phyloP scores from a whole-genome alignment of 2,888 invertebrate genomes.

The Eretmocerus hayati region DNA sequence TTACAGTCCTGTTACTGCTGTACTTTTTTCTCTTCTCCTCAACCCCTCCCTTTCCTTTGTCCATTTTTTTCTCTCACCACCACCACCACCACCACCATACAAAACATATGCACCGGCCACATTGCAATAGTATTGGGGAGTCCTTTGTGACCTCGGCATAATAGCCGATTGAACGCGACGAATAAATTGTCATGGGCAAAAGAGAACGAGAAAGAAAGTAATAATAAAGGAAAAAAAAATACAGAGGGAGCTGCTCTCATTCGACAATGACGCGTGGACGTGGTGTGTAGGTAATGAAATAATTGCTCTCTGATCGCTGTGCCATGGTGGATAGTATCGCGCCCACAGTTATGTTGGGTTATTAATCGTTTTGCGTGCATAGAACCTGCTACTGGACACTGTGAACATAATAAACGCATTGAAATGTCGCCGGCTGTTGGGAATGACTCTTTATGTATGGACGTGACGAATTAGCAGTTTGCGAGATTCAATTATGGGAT shows the following conservation, averaged over 20 bases:
- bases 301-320: constrained; percentile 11
- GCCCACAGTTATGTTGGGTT: too few species aligned
- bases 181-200: constrained; percentile 10
- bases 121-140: constrained; percentile 13
- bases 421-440: too few species aligned
- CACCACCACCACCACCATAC: constrained; percentile 5
- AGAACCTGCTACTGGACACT: too few species aligned
- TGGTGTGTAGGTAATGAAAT: constrained; percentile 11
- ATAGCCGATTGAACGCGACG: constrained; percentile 7
- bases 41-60: not conserved
- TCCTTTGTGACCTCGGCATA: constrained; percentile 19
- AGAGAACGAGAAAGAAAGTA: not conserved
- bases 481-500: too few species aligned
- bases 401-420: too few species aligned
- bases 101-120: not conserved
- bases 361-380: too few species aligned
- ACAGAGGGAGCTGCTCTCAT: constrained; percentile 1
- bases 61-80: not conserved
- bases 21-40: not conserved
- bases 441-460: too few species aligned
- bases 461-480: too few species aligned
- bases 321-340: too few species aligned
- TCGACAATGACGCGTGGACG: constrained; percentile 9
- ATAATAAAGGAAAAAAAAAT: not conserved
- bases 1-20: too few species aligned